Percentiles rank a stretch among this genome's conserved stretches.
Conservation (phyloP, 2,797 vertebrate species). For the Hapalemur alaotrensis region DNA sequence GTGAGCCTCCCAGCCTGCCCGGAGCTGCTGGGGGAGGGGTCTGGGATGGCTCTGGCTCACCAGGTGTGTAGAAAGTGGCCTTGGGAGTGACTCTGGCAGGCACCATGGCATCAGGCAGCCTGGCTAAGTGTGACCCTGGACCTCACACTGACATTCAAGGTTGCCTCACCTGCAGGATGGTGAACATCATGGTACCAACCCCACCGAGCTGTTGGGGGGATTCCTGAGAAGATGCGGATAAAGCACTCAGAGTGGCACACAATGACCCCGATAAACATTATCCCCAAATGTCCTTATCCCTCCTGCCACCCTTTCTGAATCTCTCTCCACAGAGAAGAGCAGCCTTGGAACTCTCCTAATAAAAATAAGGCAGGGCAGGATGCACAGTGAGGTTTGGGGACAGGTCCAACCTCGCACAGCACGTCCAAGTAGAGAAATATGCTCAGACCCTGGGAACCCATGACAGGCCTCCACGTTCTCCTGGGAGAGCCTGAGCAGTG, state of each 20-base stretch:
- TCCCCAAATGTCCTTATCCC: no score
- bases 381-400: background rate
- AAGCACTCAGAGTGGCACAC: background rate
- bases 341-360: background rate
- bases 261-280: background rate
- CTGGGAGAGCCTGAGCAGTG: background rate
- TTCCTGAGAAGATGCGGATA: background rate
- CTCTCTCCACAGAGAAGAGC: background rate
- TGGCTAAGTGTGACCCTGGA: background rate
- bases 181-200: background rate
- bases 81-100: background rate
- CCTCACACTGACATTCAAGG: background rate
- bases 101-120: background rate
- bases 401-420: background rate
- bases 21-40: background rate
- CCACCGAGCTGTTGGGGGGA: background rate
- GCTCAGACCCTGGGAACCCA: background rate
- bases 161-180: background rate
- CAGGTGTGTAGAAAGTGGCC: background rate
- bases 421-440: background rate
- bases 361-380: background rate
- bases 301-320: background rate
- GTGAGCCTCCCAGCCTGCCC: background rate
- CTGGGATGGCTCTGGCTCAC: background rate
- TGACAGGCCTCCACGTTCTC: background rate